Conservation (phyloP, 1,140 invertebrate species). For the Sinella curviseta region DNA sequence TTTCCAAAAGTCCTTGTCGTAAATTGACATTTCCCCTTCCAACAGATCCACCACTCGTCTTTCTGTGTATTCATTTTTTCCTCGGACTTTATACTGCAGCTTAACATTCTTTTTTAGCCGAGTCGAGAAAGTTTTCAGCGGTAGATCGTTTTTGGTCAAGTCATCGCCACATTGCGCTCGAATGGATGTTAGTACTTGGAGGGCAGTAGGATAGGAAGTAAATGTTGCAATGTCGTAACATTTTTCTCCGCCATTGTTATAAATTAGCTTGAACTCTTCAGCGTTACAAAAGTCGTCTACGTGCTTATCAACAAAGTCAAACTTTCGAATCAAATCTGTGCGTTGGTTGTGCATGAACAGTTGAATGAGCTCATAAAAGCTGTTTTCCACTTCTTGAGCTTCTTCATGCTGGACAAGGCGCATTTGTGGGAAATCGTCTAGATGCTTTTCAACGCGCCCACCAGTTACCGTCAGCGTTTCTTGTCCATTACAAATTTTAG, state of each 20-base stretch:
- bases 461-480: not conserved
- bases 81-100: not conserved
- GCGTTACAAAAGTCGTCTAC: not conserved
- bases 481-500: constrained; percentile 1
- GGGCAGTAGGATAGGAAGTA: not conserved
- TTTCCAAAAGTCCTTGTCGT: not conserved
- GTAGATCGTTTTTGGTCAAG: not conserved
- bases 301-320: not conserved
- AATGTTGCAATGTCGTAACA: not conserved
- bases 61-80: not conserved
- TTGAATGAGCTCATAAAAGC: not conserved
- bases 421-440: not conserved
- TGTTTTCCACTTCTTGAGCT: not conserved
- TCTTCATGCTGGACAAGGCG: not conserved
- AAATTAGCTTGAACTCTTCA: not conserved
- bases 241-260: not conserved
- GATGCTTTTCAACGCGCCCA: not conserved
- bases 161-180: not conserved
- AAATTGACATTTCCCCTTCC: not conserved
- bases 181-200: not conserved
- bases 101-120: not conserved
- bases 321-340: not conserved
- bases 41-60: not conserved
- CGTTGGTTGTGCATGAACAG: not conserved
- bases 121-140: not conserved